Evolutionary conservation across 2,113 vertebrate species (phyloP).

Genomic region (Eolophus roseicapilla): DNA sequence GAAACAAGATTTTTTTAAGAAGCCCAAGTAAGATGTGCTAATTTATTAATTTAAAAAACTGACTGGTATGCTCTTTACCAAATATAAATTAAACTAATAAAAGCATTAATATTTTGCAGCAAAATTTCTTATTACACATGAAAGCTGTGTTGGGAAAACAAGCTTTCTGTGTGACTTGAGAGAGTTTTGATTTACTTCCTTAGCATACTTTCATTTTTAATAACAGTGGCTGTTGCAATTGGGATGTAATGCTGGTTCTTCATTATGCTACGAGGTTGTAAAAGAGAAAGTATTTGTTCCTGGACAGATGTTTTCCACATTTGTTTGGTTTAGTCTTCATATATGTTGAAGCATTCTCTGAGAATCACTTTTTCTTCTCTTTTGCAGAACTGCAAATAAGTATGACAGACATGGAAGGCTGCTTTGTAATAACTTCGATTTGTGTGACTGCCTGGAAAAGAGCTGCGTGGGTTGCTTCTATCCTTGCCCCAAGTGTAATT

Average conservation of each 20-base stretch:
- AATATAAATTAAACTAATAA: background rate
- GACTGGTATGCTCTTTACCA: background rate
- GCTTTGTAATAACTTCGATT: slow-evolving; percentile 62
- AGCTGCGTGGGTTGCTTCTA: slow-evolving; percentile 81
- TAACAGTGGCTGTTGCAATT: background rate
- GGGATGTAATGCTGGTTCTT: background rate
- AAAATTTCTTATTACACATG: background rate
- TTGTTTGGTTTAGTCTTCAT: background rate
- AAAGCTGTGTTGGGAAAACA: background rate
- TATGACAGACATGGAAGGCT: slow-evolving; percentile 71
- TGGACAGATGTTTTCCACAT: background rate
- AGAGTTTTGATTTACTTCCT: background rate
- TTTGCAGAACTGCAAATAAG: slow-evolving; percentile 62
- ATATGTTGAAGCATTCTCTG: background rate
- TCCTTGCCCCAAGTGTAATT: slow-evolving; percentile 78
- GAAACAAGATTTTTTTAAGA: slow-evolving; percentile 62
- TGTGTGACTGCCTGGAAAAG: slow-evolving; percentile 79
- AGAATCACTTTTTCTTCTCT: background rate
- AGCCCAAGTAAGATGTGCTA: slow-evolving; percentile 73
- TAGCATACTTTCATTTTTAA: background rate
- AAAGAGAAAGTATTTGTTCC: background rate
- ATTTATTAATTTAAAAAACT: slow-evolving; percentile 5
- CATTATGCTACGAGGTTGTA: background rate
- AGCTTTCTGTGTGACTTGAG: background rate
- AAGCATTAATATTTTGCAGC: background rate